phyloP scores from a whole-genome alignment of 2,888 invertebrate species.

The Nomada hirtipes region DNA sequence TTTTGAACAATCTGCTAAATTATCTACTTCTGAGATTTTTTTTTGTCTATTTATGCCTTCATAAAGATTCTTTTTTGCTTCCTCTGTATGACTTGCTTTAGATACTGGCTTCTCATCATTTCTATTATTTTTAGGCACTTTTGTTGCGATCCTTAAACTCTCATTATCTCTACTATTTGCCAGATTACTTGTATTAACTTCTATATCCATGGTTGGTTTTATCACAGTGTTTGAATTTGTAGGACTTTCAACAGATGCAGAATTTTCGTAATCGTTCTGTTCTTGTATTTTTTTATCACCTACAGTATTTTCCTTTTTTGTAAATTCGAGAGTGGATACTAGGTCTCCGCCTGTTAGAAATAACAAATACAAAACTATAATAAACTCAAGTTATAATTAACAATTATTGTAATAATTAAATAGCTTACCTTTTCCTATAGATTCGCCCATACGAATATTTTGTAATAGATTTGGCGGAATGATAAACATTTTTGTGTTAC shows the following conservation, averaged over 20 bases:
- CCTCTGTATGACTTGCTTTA: neutral
- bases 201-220: slow-evolving; percentile 15
- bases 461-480: slow-evolving; percentile 60
- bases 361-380: slow-evolving; percentile 16
- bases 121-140: slow-evolving; percentile 42
- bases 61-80: slow-evolving; percentile 10
- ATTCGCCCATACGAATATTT: slow-evolving; percentile 47
- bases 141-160: slow-evolving; percentile 15
- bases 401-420: slow-evolving; percentile 6
- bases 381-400: slow-evolving; percentile 1
- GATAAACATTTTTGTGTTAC: slow-evolving; percentile 58
- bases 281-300: slow-evolving; percentile 3
- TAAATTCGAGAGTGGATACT: neutral
- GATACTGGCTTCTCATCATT: slow-evolving; percentile 17
- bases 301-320: slow-evolving; percentile 11
- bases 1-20: neutral
- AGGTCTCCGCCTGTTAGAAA: slow-evolving; percentile 20
- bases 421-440: slow-evolving; percentile 34
- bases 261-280: slow-evolving; percentile 1
- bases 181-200: slow-evolving; percentile 1
- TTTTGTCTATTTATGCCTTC: slow-evolving; percentile 3
- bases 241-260: neutral
- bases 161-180: slow-evolving; percentile 4
- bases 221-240: slow-evolving; percentile 17
- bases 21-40: neutral